Evolutionary conservation across 2,888 invertebrate genomes (phyloP), one percentile per base, ranked within the genome.

Genomic region (Empis livida): DNA sequence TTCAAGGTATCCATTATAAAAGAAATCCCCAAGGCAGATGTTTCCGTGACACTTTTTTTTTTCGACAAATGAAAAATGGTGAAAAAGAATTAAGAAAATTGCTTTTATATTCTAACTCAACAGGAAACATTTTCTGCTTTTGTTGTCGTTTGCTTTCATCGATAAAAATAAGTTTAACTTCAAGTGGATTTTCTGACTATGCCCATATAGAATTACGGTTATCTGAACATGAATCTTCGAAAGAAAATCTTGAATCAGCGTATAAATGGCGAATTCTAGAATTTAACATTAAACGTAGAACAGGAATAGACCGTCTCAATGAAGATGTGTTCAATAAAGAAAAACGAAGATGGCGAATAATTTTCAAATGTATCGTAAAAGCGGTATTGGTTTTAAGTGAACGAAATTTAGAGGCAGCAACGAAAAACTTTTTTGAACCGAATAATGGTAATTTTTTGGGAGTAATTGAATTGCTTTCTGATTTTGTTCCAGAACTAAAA

Each of bases 121-220:
- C 43, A 43, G 43, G 43, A 43, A 43, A 30, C 43, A 43, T 43
- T 31, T 43, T 43, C 43, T 43, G 32, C 17, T 43, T 43, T 43
- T 27, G 43, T 43, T 43, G 43, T 8, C n/a, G n/a, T n/a, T 35
- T 30, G 31, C 6, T 32, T 43, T 43, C n/a, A 30, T 31, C 35
- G 35, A 35, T 35, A 35, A 35, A 35, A 35, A 8, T 35, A 35
- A 35, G 35, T n/a, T 35, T 35, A 35, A 13, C 35, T 38, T 38
- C 14, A 35, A 35, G 35, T 35, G 35, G 35, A 35, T 35, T 35
- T 35, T 35, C 35, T 35, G 35, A 35, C 35, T 35, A 35, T 35
- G 35, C 35, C 13, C 35, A 35, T 35, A 35, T n/a, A 35, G 35
- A n/a, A 35, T n/a, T 11, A 39, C 39, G 39, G 17, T 39, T 39